Evolutionary conservation across 2,113 vertebrate genomes (phyloP).

Genomic region (Salvelinus fontinalis): DNA sequence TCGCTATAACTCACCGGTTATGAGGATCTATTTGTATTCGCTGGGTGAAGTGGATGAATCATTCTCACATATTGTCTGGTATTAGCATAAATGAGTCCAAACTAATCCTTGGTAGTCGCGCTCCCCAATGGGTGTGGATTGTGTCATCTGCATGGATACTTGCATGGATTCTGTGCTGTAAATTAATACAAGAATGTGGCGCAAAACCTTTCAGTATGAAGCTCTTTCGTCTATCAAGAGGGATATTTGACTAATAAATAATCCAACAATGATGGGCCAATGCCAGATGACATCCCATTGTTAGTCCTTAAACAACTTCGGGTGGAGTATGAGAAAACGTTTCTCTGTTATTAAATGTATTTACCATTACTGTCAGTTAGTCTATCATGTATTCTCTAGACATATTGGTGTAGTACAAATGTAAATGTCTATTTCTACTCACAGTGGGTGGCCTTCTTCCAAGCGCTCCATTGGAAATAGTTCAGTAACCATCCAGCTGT

Average conservation of each 20-base stretch:
- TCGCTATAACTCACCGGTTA: neutral
- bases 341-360: neutral
- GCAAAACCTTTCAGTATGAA: neutral
- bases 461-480: neutral
- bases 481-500: constrained; percentile 26
- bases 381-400: constrained; percentile 3
- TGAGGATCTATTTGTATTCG: neutral
- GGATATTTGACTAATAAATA: neutral
- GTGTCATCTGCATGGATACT: no score
- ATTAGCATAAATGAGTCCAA: neutral
- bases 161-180: neutral
- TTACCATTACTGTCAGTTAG: neutral
- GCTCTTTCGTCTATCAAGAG: no score
- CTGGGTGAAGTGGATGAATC: neutral
- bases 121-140: neutral
- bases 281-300: neutral
- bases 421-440: neutral
- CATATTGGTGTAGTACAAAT: constrained; percentile 23
- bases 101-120: neutral
- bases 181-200: neutral
- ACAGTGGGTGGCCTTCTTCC: constrained; percentile 2
- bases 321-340: neutral
- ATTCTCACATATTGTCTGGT: neutral
- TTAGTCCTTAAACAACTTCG: neutral
- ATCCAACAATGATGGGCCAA: neutral